phyloP scores from a whole-genome alignment of 2,113 vertebrate species.

The Stigmatopora argus region DNA sequence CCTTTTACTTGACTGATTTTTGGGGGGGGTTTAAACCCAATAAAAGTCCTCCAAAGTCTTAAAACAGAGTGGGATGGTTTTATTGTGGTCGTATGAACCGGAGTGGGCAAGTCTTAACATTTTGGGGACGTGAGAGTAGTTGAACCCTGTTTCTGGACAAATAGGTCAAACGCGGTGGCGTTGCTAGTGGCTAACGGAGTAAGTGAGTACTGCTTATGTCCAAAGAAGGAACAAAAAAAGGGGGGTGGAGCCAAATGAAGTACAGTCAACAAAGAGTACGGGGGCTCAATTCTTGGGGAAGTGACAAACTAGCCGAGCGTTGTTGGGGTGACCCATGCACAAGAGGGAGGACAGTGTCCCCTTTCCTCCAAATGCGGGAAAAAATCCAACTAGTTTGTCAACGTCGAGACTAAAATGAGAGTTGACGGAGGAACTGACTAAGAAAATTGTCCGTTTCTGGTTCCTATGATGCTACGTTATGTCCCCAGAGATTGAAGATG shows the following conservation, averaged over 20 bases:
- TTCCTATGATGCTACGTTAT: conserved; percentile 22
- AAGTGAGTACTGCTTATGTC: conserved; percentile 4
- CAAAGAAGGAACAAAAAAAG: conserved; percentile 8
- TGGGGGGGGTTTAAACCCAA: background rate
- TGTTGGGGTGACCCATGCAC: conserved; percentile 40
- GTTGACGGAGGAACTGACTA: background rate
- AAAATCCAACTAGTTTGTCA: conserved; percentile 37
- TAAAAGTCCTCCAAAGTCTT: background rate
- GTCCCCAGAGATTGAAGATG: background rate
- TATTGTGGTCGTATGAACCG: conserved; percentile 53
- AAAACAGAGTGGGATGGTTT: conserved; percentile 42
- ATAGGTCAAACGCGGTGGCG: conserved; percentile 18
- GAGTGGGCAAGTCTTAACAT: conserved; percentile 32
- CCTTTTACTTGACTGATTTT: too few species aligned
- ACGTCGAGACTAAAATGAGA: conserved; percentile 22
- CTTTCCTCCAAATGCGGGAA: conserved; percentile 11
- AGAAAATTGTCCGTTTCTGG: conserved; percentile 22
- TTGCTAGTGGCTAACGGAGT: background rate
- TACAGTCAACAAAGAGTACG: conserved; percentile 39
- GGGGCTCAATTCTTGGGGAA: conserved; percentile 19
- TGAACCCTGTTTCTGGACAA: conserved; percentile 35
- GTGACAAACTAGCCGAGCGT: conserved; percentile 6
- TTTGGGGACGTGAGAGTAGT: conserved; percentile 31
- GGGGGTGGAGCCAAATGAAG: background rate
- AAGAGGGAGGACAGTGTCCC: background rate